phyloP scores from a whole-genome alignment of 2,888 invertebrate species.

The Leucophenga maculata region DNA sequence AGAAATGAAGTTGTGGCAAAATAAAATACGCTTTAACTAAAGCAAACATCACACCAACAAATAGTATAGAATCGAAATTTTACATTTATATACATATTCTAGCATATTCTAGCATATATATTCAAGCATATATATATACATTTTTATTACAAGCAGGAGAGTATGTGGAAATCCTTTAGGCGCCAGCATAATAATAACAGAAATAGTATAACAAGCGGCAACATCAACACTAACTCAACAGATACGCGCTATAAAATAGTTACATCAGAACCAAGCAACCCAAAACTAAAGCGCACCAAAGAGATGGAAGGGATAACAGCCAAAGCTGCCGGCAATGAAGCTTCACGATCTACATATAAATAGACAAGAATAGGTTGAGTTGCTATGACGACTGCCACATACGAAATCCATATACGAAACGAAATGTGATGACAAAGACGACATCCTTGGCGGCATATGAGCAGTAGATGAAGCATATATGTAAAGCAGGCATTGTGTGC shows the following conservation, averaged over 20 bases:
- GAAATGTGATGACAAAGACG: neutral
- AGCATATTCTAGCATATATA: conserved; percentile 6
- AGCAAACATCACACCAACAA: neutral
- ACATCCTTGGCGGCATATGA: neutral
- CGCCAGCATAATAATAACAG: conserved; percentile 35
- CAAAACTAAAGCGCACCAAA: conserved; percentile 1
- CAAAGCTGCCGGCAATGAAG: conserved; percentile 9
- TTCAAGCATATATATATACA: neutral
- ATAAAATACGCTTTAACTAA: conserved; percentile 2
- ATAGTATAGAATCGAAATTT: too few species aligned
- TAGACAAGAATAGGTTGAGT: neutral
- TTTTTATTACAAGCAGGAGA: neutral
- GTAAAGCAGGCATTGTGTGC: neutral
- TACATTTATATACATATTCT: too few species aligned
- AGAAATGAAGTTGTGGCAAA: too few species aligned
- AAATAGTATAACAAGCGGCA: conserved; percentile 7
- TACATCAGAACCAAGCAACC: neutral
- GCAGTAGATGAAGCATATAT: neutral
- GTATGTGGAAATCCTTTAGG: conserved; percentile 47
- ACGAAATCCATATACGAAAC: neutral
- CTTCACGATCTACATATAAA: neutral
- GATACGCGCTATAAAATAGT: neutral
- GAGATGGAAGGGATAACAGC: conserved; percentile 5
- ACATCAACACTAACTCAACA: conserved; percentile 22
- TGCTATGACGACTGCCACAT: neutral